These are phyloP conservation scores for Eupeodes latifasciatus DNA, from an alignment of 2,888 invertebrate species.

Conservation along the genomic window DNA sequence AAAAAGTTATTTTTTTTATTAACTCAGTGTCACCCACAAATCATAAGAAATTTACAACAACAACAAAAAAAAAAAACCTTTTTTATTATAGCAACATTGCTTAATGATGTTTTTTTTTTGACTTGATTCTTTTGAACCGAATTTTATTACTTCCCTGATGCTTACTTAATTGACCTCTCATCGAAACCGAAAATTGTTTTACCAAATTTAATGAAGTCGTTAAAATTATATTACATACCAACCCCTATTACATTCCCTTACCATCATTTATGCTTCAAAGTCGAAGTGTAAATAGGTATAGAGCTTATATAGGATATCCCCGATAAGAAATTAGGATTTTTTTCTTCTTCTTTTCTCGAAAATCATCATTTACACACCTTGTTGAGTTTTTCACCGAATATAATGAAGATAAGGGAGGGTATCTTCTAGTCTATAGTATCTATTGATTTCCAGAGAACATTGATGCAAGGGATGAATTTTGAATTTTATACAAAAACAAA, in stretches of 20 bases:
- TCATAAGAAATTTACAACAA: background rate
- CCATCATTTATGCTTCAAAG: background rate
- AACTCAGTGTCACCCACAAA: background rate
- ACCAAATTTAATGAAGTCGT: slow-evolving; percentile 66
- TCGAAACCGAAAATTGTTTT: slow-evolving; percentile 52
- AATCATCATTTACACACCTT: slow-evolving; percentile 37
- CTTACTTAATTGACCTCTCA: slow-evolving; percentile 61
- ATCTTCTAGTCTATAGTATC: background rate
- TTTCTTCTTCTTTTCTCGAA: slow-evolving; percentile 1
- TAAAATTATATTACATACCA: slow-evolving; percentile 61
- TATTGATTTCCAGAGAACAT: background rate
- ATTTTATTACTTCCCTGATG: slow-evolving; percentile 5
- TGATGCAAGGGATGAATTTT: background rate
- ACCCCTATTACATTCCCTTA: background rate
- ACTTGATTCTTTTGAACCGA: background rate
- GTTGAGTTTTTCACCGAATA: slow-evolving; percentile 17
- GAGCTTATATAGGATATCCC: background rate
- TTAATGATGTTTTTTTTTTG: background rate
- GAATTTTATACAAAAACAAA: background rate
- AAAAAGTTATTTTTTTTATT: background rate
- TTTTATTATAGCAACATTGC: too few species aligned
- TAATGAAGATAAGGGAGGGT: background rate
- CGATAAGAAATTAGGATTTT: slow-evolving; percentile 57
- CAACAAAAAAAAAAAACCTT: background rate
- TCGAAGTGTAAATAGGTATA: background rate